Conservation (phyloP, 2,888 invertebrate species). For the Macaria liturata region DNA sequence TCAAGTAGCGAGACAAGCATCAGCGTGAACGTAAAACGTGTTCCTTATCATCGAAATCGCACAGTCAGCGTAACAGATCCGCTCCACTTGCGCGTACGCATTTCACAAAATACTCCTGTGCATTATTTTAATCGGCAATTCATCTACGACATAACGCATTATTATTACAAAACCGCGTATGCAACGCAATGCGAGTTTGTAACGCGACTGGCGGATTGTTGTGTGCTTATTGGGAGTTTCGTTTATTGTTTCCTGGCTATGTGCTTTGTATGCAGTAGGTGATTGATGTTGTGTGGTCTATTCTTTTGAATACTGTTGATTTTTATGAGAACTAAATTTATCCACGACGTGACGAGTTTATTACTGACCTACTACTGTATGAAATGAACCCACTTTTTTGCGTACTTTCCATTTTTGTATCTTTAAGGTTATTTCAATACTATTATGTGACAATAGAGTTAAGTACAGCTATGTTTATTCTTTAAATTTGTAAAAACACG, state of each 20-base stretch:
- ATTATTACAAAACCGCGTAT: conserved; percentile 45
- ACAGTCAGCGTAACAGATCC: conserved; percentile 38
- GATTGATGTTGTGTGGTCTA: background rate
- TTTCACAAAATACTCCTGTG: conserved; percentile 43
- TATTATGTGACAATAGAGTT: too few relatives aligned
- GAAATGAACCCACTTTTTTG: too few relatives aligned
- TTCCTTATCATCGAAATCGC: conserved; percentile 18
- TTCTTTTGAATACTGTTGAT: background rate
- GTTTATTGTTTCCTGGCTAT: conserved; percentile 7
- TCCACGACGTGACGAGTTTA: too few relatives aligned
- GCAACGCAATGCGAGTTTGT: conserved; percentile 35
- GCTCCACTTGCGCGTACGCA: conserved; percentile 45
- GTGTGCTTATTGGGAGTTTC: conserved; percentile 11
- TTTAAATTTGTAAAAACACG: too few relatives aligned
- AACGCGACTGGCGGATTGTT: conserved; percentile 37
- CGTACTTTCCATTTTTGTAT: too few relatives aligned
- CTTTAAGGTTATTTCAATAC: too few relatives aligned
- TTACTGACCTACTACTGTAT: too few relatives aligned
- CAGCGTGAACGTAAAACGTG: conserved; percentile 9
- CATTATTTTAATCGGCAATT: conserved; percentile 49
- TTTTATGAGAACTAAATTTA: background rate
- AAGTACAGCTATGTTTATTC: too few relatives aligned
- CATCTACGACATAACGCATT: conserved; percentile 55
- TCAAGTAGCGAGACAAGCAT: conserved; percentile 2
- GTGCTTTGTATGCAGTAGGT: background rate